Base-by-base conservation (phyloP, 2,888 invertebrate species). In the Cremastinae sp. region DNA sequence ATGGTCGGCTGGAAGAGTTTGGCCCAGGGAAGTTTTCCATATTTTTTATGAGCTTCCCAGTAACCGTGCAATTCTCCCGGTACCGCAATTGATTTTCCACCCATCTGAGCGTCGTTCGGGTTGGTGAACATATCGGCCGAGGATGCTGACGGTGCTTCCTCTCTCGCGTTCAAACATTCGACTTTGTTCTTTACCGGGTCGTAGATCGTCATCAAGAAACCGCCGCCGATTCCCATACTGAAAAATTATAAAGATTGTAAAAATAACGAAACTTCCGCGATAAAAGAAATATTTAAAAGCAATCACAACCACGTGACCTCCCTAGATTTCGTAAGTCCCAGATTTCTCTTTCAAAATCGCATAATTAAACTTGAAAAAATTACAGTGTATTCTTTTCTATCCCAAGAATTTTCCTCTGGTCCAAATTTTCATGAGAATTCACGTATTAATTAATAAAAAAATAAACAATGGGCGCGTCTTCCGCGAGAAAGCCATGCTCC, bases 61-160 rank as follows among this genome's bases (percentile, higher is more conserved):
- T 96, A 96, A 0, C 98, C 98, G 65, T 92, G 90, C 10, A 98
- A 89, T 90, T 98, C 98, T 10, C 97, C 97, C 0, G 98, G 98
- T 12, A 98, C 95, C n/a, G 94, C 98, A 10, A 95, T 92, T 0
- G 97, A 92, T 80, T 94, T 89, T 0, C 94, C 94, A 79, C 94
- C 94, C 90, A 89, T 87, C 12, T 22, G 20, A 1, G 59, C 43
- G 14, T 59, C 43, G 8, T 35, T 9, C 10, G 45, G 8, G 14
- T 20, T 45, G 5, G 2, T 0, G 14, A 59, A 59, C 59, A 59
- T 59, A 4, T 9, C 14, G 0, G 4, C 20, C 2, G n/a, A 12
- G 10, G 59, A n/a, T 14, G 18, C 20, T 3, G 12, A 35, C 0
- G 59, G 43, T 43, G 59, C 59, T 22, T 92, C 90, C 91, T 96